A percentile compares a stretch with the other conserved stretches of the same genome.
These are phyloP conservation scores for Magallana gigas DNA, from an alignment of 1,140 invertebrate species.

Conservation along the genomic window DNA sequence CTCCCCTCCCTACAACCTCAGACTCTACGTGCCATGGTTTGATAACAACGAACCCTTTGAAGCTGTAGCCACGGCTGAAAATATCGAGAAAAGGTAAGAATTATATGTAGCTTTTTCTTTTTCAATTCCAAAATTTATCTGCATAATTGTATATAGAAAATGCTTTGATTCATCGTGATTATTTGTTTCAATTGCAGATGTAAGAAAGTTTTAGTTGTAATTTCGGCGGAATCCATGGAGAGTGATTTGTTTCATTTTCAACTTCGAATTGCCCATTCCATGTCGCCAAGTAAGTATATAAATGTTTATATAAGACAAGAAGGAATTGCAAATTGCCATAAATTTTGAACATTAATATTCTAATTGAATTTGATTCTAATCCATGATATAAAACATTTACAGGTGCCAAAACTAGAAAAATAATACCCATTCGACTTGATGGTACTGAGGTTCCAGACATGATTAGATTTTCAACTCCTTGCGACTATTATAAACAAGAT, in stretches of 20 bases:
- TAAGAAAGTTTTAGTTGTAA: conserved; percentile 37
- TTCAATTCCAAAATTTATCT: too few species aligned
- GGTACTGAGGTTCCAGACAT: neutral
- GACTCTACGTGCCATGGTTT: conserved; percentile 22
- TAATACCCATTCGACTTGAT: conserved; percentile 39
- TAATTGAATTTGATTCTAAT: neutral
- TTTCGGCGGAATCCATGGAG: neutral
- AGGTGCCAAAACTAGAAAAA: conserved; percentile 35
- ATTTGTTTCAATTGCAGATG: conserved; percentile 3
- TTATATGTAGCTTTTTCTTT: too few species aligned
- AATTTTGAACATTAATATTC: too few species aligned
- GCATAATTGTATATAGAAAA: too few species aligned
- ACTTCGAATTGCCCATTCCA: conserved; percentile 33
- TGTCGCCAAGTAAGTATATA: conserved; percentile 30
- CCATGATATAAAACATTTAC: neutral
- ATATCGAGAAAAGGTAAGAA: conserved; percentile 42
- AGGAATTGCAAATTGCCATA: too few species aligned
- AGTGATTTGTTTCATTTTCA: conserved; percentile 40
- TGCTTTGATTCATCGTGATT: too few species aligned
- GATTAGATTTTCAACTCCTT: conserved; percentile 2
- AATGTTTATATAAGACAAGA: neutral
- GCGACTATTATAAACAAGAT: conserved; percentile 32
- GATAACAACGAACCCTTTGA: neutral
- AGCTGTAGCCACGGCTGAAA: conserved; percentile 18
- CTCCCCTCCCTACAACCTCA: conserved; percentile 24